Base-by-base conservation (phyloP, 2,113 vertebrate genomes). In the Aspiorhynchus laticeps region DNA sequence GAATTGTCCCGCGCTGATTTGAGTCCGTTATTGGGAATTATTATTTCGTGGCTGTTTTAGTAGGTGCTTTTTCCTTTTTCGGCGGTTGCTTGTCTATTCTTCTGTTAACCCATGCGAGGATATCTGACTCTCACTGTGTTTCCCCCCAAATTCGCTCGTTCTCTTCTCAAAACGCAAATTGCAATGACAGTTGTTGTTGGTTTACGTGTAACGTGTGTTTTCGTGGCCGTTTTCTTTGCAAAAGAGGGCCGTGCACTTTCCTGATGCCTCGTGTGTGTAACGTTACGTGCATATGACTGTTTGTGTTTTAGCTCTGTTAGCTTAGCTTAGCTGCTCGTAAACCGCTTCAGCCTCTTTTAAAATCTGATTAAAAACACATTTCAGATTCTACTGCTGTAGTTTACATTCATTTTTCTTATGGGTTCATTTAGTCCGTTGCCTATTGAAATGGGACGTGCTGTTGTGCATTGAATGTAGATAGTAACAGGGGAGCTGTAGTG, bases 241-340 rank as follows among this genome's bases (percentile, higher is more conserved):
- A 51, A 71, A 69, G 17, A 83, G 26, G 59, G 33, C 38, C 36
- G 79, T 81, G 38, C 15, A 46, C 65, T 51, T 83, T 67, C 6
- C 41, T 53, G 65, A n/a, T 31, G 48, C 43, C 81, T 69, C 81
- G 81, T 83, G 81, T 51, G 28, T 48, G n/a, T 67, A 7, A 33
- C n/a, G n/a, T 33, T 41, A 3, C 12, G 86, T 74, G 53, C 76
- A 71, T 63, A 73, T 21, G 83, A 7, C 26, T 80, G 88, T 73
- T 38, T 73, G 86, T 61, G 51, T 71, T 80, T 87, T 86, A 80
- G 67, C 75, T 26, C 43, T 65, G 63, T 63, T 73, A 69, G 77
- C 83, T 51, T 77, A 69, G 59, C 79, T 28, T 76, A 74, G 38
- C 46, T 63, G 24, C 36, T 51, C 28, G 8, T 69, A 69, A 83